Evolutionary conservation across 2,797 vertebrate species (phyloP).

Genomic region (Chiloscyllium punctatum): DNA sequence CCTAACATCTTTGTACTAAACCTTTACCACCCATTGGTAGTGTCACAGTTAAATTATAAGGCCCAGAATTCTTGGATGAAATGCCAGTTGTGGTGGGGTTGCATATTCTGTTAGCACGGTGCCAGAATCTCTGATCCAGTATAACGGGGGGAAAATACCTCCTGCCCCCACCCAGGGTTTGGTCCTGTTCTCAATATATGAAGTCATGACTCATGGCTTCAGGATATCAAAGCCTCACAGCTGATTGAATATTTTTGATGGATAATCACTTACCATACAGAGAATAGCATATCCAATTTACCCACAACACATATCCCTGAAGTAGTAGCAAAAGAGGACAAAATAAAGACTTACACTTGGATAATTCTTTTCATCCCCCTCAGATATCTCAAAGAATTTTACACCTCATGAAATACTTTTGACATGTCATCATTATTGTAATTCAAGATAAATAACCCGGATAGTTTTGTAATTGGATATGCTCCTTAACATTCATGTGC

Average conservation of each 20-base stretch:
- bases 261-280: not conserved
- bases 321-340: no score
- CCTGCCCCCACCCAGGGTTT: not conserved
- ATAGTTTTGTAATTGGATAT: not conserved
- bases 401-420: no score
- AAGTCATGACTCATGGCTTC: not conserved
- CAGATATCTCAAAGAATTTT: no score
- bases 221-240: not conserved
- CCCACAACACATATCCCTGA: not conserved
- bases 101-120: not conserved
- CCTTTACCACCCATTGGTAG: not conserved
- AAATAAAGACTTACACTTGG: no score
- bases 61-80: not conserved
- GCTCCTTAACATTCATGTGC: not conserved
- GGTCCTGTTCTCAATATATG: not conserved
- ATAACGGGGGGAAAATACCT: not conserved
- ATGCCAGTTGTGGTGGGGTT: not conserved
- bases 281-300: not conserved
- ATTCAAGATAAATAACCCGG: not conserved
- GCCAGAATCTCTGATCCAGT: not conserved
- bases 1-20: not conserved
- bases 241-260: not conserved
- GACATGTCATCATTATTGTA: no score
- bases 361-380: no score
- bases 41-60: not conserved